phyloP scores from a whole-genome alignment of 2,888 invertebrate genomes.

The Lordiphosa fenestrarum region DNA sequence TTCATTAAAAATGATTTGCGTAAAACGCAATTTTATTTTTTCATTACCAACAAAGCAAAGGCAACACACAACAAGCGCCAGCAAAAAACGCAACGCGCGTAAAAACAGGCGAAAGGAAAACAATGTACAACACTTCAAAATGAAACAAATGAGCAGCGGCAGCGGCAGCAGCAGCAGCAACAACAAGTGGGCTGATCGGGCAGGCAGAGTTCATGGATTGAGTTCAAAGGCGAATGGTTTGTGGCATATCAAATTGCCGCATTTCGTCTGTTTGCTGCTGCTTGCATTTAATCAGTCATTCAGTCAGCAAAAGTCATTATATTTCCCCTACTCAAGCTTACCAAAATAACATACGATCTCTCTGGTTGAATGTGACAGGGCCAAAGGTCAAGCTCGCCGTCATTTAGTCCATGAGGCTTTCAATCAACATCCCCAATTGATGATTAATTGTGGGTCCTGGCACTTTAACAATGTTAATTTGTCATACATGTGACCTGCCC shows the following conservation, averaged over 20 bases:
- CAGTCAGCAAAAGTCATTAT: conserved; percentile 7
- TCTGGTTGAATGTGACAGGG: background rate
- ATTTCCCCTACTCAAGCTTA: conserved; percentile 1
- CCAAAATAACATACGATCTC: no score
- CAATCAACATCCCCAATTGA: conserved; percentile 47
- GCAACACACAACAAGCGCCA: conserved; percentile 4
- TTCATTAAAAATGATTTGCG: conserved; percentile 76
- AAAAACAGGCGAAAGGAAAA: conserved; percentile 31
- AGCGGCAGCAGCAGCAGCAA: conserved; percentile 16
- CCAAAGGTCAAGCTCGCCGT: conserved; percentile 10
- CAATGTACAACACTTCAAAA: conserved; percentile 41
- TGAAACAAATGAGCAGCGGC: conserved; percentile 41
- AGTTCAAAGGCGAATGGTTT: no score
- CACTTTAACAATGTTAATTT: conserved; percentile 71
- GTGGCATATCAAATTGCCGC: no score
- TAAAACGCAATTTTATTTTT: conserved; percentile 74
- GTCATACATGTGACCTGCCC: conserved; percentile 59
- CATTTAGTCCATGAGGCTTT: conserved; percentile 38
- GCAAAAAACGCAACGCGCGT: conserved; percentile 13
- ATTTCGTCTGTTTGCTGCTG: no score
- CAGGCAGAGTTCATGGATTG: no score
- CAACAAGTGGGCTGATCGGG: no score
- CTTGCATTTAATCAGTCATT: conserved; percentile 9
- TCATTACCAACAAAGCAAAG: conserved; percentile 36
- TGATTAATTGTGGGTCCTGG: conserved; percentile 66